Conservation (phyloP, 2,888 invertebrate genomes). For the Cerceris ruficornis region DNA sequence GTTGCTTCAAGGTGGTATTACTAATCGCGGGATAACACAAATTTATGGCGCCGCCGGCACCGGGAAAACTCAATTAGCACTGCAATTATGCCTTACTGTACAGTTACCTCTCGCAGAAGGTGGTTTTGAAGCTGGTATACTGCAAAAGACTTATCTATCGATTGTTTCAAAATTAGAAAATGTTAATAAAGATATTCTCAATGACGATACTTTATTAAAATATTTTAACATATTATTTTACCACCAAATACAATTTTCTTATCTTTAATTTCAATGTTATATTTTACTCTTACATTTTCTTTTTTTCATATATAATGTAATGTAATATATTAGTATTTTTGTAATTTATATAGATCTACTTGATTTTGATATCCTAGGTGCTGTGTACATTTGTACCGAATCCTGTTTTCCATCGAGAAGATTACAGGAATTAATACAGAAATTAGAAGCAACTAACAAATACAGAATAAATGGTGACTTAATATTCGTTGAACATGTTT, state of each 20-base stretch:
- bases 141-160: neutral
- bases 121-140: conserved; percentile 83
- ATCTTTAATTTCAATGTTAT: neutral
- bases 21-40: conserved; percentile 88
- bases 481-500: conserved; percentile 87
- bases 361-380: conserved; percentile 76
- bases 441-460: conserved; percentile 74
- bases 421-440: conserved; percentile 83
- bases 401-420: conserved; percentile 89
- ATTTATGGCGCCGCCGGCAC: conserved; percentile 91
- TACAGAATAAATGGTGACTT: conserved; percentile 82
- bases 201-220: too few species aligned
- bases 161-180: too few species aligned
- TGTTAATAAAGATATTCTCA: too few species aligned
- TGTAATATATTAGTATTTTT: neutral
- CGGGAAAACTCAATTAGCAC: conserved; percentile 91
- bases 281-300: neutral
- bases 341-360: neutral
- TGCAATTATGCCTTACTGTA: conserved; percentile 87
- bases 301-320: neutral
- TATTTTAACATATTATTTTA: too few species aligned
- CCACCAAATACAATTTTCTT: too few species aligned
- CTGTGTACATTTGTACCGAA: conserved; percentile 91
- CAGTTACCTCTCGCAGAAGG: conserved; percentile 84
- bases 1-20: conserved; percentile 87